These are phyloP conservation scores for Crioceris asparagi DNA, from an alignment of 2,888 invertebrate genomes.

Conservation along the genomic window DNA sequence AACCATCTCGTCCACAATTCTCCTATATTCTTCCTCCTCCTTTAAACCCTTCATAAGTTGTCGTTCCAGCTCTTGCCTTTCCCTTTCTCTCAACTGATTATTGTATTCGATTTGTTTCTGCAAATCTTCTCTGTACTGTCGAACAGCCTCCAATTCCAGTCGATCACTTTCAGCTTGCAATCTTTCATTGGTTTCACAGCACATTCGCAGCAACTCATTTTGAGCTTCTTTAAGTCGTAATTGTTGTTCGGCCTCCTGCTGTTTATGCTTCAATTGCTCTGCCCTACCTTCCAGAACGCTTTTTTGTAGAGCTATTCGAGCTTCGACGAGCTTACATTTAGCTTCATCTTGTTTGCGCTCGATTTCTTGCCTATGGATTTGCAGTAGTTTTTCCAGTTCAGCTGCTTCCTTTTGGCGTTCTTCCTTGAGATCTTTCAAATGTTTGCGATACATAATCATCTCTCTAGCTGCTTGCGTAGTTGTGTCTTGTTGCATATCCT, in stretches of 20 bases:
- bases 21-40: constrained; percentile 31
- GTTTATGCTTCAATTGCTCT: constrained; percentile 31
- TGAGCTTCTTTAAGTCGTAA: constrained; percentile 30
- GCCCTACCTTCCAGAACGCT: constrained; percentile 30
- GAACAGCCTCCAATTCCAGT: constrained; percentile 23
- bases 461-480: constrained; percentile 26
- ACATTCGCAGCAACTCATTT: constrained; percentile 29
- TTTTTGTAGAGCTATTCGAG: constrained; percentile 30
- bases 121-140: constrained; percentile 33
- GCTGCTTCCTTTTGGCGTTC: constrained; percentile 30
- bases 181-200: constrained; percentile 29
- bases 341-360: constrained; percentile 31
- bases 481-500: constrained; percentile 15
- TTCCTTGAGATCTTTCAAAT: constrained; percentile 28
- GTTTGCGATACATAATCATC: constrained; percentile 28
- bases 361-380: constrained; percentile 24
- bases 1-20: constrained; percentile 27
- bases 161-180: constrained; percentile 31
- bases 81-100: constrained; percentile 30
- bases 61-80: constrained; percentile 29
- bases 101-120: constrained; percentile 36
- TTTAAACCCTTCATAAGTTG: constrained; percentile 27
- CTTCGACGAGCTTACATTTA: constrained; percentile 28
- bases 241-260: constrained; percentile 28
- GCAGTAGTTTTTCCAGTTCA: constrained; percentile 26